Percentiles rank a stretch among this genome's conserved stretches.
phyloP scores from a whole-genome alignment of 2,113 vertebrate species.

The Rynchops niger region DNA sequence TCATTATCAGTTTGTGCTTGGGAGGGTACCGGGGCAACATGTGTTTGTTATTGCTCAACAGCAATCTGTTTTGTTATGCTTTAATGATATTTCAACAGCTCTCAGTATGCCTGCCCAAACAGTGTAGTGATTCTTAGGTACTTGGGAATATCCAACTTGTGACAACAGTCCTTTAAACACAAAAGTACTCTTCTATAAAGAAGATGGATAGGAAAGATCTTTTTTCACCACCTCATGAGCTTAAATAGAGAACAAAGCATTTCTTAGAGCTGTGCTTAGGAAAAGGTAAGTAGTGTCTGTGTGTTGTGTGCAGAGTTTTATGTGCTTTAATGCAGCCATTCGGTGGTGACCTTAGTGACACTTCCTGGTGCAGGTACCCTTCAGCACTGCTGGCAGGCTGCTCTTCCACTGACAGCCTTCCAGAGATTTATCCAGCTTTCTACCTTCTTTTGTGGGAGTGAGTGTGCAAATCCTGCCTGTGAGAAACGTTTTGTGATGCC shows the following conservation, averaged over 20 bases:
- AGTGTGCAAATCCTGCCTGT: accelerated
- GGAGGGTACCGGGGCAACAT: neutral
- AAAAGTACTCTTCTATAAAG: neutral
- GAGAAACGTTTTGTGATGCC: accelerated
- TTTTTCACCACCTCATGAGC: neutral
- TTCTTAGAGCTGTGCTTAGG: neutral
- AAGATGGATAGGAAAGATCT: neutral
- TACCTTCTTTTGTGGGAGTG: neutral
- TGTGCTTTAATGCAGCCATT: accelerated
- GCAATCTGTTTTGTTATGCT: neutral
- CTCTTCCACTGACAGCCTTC: accelerated
- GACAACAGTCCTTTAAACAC: neutral
- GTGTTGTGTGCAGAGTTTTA: accelerated
- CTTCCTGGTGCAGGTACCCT: accelerated
- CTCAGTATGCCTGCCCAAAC: neutral
- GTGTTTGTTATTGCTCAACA: constrained; percentile 4
- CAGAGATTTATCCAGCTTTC: neutral
- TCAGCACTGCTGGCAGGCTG: accelerated
- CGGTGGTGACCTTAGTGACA: accelerated
- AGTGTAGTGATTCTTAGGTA: neutral
- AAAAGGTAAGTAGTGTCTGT: neutral
- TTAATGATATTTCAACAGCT: neutral
- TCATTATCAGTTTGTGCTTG: neutral
- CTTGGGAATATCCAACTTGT: neutral
- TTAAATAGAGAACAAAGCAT: neutral